Base-by-base conservation (phyloP, 2,797 vertebrate species). In the Sphenodon punctatus region DNA sequence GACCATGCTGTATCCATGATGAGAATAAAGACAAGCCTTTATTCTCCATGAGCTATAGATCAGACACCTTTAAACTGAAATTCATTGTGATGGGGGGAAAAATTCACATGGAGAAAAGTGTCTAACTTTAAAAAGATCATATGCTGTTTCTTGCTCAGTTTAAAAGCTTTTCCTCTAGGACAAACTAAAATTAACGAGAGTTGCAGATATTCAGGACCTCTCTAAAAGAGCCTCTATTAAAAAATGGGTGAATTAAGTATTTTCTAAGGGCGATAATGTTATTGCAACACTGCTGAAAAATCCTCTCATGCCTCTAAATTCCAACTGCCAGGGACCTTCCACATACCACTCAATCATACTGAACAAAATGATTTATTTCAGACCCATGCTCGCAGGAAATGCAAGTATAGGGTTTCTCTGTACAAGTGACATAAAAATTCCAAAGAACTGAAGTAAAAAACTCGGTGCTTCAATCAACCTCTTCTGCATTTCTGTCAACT, bases 91-190 rank as follows among this genome's bases (percentile, higher is more conserved):
- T 38, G 65, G 8, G 23, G 23, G 27, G 43, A 9, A 61, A 90
- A 79, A 36, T 13, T 76, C 75, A 73, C 14, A 56, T 6, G 4
- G 46, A 83, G 58, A 68, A 49, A 1, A 78, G 75, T 32, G 67
- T 76, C 80, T 71, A 76, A 74, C 34, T 19, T 53, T 20, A 58
- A 88, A 80, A 68, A 71, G 66, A 79, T 75, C 59, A 70, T 38
- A 30, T 38, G 42, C 30, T 23, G 55, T 20, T 58, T 16, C 55
- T 14, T 20, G 13, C 14, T 58, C 11, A 23, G 30, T 58, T 14
- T 34, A 10, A 20, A 20, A 58, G 36, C 58, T 58, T 23, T 58
- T 36, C 32, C 20, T 36, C 55, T 58, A 55, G 58, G 32, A 19
- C 10, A 7, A 55, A 36, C 11, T 56, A 36, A 58, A 34, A 56